A percentile compares a stretch with the other conserved stretches of the same genome.
Conservation (phyloP, 2,113 vertebrate species). For the Isichthys henryi region DNA sequence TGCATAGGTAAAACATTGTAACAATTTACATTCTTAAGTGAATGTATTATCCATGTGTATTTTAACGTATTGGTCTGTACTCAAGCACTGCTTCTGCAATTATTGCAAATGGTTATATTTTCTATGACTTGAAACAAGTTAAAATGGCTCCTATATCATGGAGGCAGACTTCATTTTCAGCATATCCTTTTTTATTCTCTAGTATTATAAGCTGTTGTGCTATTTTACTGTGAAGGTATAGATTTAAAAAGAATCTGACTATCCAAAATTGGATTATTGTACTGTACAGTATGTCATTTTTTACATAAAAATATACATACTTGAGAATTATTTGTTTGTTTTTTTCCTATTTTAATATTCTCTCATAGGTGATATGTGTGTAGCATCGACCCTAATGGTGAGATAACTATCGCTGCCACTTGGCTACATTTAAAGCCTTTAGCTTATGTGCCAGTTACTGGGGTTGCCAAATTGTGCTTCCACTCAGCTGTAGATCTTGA, state of each 20-base stretch:
- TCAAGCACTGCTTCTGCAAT: constrained; percentile 42
- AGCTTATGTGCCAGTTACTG: background rate
- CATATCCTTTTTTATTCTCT: constrained; percentile 40
- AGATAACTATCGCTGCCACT: background rate
- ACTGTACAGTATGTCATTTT: constrained; percentile 56
- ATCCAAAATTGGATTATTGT: constrained; percentile 52
- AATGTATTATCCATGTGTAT: constrained; percentile 46
- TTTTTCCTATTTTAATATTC: background rate
- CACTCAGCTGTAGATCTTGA: background rate
- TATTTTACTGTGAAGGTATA: constrained; percentile 59
- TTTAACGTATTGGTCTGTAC: constrained; percentile 41
- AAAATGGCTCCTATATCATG: background rate
- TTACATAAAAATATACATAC: constrained; percentile 58
- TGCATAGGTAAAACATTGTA: constrained; percentile 37
- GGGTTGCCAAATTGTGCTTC: background rate
- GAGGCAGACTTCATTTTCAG: constrained; percentile 7
- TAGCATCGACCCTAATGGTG: background rate
- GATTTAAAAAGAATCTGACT: constrained; percentile 24
- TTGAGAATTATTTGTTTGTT: constrained; percentile 32
- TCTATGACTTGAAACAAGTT: constrained; percentile 29
- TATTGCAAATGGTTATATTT: constrained; percentile 34
- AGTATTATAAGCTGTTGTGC: constrained; percentile 52
- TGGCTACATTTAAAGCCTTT: background rate
- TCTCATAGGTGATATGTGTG: background rate
- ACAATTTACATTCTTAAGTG: constrained; percentile 37